phyloP scores from a whole-genome alignment of 2,797 vertebrate genomes.

The Chelidonichthys spinosus region DNA sequence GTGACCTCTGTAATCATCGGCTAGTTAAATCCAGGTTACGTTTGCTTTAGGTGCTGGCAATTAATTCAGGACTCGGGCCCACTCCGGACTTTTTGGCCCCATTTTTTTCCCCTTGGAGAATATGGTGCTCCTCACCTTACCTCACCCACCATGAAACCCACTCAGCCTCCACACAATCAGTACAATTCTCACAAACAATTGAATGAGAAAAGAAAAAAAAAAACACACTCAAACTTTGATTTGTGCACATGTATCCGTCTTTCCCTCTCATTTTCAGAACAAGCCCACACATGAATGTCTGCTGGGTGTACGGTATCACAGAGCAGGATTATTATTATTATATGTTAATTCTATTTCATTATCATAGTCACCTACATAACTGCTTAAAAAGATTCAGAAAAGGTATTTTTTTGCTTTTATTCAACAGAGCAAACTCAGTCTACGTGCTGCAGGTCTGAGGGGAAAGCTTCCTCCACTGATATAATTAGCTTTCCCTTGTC shows the following conservation, averaged over 20 bases:
- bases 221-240: constrained; percentile 24
- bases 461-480: constrained; percentile 52
- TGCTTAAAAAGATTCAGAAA: neutral
- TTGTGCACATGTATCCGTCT: constrained; percentile 14
- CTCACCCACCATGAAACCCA: constrained; percentile 25
- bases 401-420: constrained; percentile 8
- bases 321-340: neutral
- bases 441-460: constrained; percentile 22
- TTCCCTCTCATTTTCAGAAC: constrained; percentile 1
- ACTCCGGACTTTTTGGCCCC: constrained; percentile 56
- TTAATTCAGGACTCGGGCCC: constrained; percentile 66
- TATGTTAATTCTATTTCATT: neutral
- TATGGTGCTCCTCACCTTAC: constrained; percentile 22
- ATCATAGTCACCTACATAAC: neutral
- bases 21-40: constrained; percentile 68
- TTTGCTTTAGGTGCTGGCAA: constrained; percentile 77
- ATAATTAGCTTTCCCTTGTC: constrained; percentile 71
- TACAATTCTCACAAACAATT: neutral
- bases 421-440: neutral
- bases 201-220: constrained; percentile 32
- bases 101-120: constrained; percentile 41
- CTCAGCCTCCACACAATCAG: constrained; percentile 24
- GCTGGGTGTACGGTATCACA: neutral
- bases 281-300: constrained; percentile 11
- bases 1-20: constrained; percentile 72